These are phyloP conservation scores for Apodemia zela DNA, from an alignment of 2,888 invertebrate genomes.

Conservation along the genomic window DNA sequence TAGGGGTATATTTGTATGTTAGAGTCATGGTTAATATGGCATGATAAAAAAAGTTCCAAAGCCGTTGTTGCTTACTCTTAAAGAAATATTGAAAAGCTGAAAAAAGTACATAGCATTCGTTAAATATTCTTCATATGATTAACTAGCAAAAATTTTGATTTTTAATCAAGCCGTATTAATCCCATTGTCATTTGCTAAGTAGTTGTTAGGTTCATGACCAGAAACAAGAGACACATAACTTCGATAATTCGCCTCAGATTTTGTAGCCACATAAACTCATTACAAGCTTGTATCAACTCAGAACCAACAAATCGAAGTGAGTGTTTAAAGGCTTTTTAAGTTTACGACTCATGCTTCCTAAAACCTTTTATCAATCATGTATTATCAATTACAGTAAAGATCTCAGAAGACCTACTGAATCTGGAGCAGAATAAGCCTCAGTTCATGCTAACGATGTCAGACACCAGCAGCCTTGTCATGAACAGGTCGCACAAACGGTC, in stretches of 20 bases:
- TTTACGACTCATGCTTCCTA: background rate
- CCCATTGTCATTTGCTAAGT: background rate
- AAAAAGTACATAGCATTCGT: background rate
- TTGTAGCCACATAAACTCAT: background rate
- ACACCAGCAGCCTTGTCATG: background rate
- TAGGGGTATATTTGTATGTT: too few species aligned
- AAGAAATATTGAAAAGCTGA: background rate
- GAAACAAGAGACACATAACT: background rate
- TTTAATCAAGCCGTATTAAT: background rate
- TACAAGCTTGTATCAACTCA: background rate
- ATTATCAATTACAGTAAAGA: background rate
- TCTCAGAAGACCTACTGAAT: background rate
- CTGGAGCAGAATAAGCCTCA: background rate
- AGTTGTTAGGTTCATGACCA: background rate
- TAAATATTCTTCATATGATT: background rate
- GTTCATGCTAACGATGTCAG: background rate
- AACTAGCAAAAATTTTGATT: background rate
- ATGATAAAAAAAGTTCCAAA: slow-evolving; percentile 3
- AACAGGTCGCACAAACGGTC: background rate
- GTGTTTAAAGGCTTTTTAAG: background rate
- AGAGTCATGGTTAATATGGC: background rate
- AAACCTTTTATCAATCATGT: slow-evolving; percentile 1
- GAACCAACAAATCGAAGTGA: slow-evolving; percentile 8
- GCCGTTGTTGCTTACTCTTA: background rate
- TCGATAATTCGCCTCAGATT: background rate